Percentiles rank a stretch among this genome's conserved stretches.
These are phyloP conservation scores for Acanthosepion lycidas DNA, from an alignment of 2,888 invertebrate genomes.

Conservation along the genomic window DNA sequence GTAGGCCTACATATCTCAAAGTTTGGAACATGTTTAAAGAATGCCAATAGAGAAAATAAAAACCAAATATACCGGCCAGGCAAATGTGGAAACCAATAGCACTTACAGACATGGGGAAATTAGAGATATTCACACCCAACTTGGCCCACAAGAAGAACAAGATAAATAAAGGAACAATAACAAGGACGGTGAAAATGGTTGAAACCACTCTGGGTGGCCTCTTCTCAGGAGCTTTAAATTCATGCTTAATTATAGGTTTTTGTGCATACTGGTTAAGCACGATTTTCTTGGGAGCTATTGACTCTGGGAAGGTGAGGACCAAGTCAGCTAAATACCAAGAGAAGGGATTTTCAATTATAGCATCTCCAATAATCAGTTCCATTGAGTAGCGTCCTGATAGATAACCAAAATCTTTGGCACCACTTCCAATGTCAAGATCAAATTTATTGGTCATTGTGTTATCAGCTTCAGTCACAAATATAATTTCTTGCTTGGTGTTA, in stretches of 20 bases:
- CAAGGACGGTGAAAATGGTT: constrained; percentile 89
- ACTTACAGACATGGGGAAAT: constrained; percentile 85
- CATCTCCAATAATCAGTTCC: constrained; percentile 91
- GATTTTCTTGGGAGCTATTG: constrained; percentile 54
- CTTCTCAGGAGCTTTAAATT: constrained; percentile 92
- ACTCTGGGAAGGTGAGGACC: constrained; percentile 81
- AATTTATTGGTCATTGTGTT: constrained; percentile 82
- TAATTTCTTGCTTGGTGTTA: constrained; percentile 84
- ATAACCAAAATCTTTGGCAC: constrained; percentile 85
- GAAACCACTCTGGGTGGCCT: constrained; percentile 91
- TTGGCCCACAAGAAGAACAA: constrained; percentile 89
- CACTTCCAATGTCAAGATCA: constrained; percentile 89
- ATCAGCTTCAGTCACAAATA: constrained; percentile 94
- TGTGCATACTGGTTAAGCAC: constrained; percentile 73
- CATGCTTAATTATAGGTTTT: constrained; percentile 83
- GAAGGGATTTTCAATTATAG: constrained; percentile 90
- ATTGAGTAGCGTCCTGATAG: constrained; percentile 86
- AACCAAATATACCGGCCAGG: constrained; percentile 88
- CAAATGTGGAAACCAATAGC: constrained; percentile 93
- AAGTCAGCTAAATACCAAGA: constrained; percentile 87
- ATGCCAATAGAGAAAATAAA: constrained; percentile 94
- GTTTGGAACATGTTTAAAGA: constrained; percentile 97
- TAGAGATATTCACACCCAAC: constrained; percentile 89
- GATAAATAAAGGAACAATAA: constrained; percentile 85
- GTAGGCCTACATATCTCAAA: constrained; percentile 87